Conservation (phyloP, 2,113 vertebrate genomes). For the Strix uralensis region DNA sequence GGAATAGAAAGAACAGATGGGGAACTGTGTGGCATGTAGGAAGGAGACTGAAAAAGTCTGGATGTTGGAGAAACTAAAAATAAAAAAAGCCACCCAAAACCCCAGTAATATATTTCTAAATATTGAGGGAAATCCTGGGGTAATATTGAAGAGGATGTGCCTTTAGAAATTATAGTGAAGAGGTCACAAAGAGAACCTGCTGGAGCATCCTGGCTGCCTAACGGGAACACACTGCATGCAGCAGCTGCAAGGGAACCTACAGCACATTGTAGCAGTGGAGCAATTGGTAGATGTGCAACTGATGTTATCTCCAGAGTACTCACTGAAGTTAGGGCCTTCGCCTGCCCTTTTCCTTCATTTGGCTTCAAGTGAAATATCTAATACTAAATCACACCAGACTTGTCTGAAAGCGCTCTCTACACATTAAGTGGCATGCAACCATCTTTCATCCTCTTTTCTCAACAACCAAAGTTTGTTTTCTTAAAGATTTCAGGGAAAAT, state of each 20-base stretch:
- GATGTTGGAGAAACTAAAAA: not conserved
- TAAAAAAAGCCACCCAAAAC: not conserved
- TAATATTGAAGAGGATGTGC: not conserved
- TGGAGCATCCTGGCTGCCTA: not conserved
- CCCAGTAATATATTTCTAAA: accelerated
- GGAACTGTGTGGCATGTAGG: accelerated
- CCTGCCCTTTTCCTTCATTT: not conserved
- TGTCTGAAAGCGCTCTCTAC: not conserved
- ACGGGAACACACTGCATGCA: not conserved
- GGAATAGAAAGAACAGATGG: not conserved
- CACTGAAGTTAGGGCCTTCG: too few relatives aligned
- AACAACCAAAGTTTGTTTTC: not conserved
- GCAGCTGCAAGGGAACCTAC: not conserved
- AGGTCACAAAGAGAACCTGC: not conserved
- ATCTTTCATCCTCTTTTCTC: not conserved
- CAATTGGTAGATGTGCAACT: not conserved
- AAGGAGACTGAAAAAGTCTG: not conserved
- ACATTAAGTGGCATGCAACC: accelerated
- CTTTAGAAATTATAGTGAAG: not conserved
- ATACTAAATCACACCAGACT: not conserved
- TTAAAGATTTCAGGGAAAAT: not conserved
- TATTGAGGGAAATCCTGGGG: not conserved
- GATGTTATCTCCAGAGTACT: too few relatives aligned
- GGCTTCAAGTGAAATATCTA: not conserved
- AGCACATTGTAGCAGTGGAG: accelerated